These are phyloP conservation scores for Zaprionus davidi DNA, from an alignment of 1,140 invertebrate species.

Conservation along the genomic window DNA sequence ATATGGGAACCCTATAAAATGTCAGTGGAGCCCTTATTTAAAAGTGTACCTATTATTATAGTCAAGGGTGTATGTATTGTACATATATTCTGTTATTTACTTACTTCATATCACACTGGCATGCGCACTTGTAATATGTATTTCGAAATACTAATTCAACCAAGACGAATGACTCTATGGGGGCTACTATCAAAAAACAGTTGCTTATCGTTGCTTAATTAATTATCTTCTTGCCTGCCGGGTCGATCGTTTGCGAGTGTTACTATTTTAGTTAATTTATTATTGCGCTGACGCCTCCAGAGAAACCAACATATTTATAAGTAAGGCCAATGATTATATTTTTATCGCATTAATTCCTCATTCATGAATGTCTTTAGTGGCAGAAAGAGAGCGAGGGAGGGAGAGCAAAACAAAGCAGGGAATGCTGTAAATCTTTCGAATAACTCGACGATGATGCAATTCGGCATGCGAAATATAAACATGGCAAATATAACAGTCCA, in stretches of 20 bases:
- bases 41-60: too few species aligned
- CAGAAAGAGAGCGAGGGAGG: background rate
- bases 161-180: conserved; percentile 36
- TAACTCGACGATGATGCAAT: conserved; percentile 70
- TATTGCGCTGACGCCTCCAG: conserved; percentile 26
- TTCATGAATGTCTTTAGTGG: conserved; percentile 3
- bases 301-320: conserved; percentile 35
- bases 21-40: too few species aligned
- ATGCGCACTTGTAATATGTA: conserved; percentile 12
- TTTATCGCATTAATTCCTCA: conserved; percentile 49
- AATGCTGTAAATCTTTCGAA: conserved; percentile 59
- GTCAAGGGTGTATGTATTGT: too few species aligned
- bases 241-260: conserved; percentile 31
- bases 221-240: conserved; percentile 57
- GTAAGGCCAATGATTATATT: conserved; percentile 53
- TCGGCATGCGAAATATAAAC: conserved; percentile 38
- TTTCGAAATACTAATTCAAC: conserved; percentile 34
- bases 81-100: background rate
- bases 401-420: conserved; percentile 1
- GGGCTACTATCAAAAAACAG: conserved; percentile 25
- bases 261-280: conserved; percentile 27
- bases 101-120: background rate
- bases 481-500: conserved; percentile 43
- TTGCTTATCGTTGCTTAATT: conserved; percentile 65
- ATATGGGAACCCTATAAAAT: too few species aligned